Conservation (phyloP, 1,140 invertebrate genomes). For the Aricia agestis region DNA sequence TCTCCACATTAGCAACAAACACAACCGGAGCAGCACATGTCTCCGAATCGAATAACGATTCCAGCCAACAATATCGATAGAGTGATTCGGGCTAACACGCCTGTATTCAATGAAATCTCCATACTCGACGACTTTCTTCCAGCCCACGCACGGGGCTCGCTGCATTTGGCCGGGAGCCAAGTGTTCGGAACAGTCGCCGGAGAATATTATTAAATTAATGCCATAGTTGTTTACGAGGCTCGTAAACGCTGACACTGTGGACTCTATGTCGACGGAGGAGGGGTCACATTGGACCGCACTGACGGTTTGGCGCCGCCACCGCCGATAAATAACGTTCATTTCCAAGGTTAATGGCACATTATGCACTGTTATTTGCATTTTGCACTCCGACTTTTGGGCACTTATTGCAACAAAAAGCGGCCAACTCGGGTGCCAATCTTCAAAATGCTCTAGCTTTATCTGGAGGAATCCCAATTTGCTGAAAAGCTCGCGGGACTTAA, state of each 20-base stretch:
- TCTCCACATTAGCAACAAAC: neutral
- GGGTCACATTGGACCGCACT: conserved; percentile 8
- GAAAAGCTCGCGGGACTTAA: too few relatives aligned
- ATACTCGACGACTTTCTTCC: conserved; percentile 14
- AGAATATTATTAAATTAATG: conserved; percentile 41
- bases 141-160: conserved; percentile 31
- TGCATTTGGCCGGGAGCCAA: conserved; percentile 31
- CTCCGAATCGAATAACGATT: neutral
- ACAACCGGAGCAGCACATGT: neutral
- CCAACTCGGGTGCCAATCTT: neutral
- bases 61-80: neutral
- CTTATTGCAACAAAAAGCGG: neutral
- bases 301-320: conserved; percentile 3
- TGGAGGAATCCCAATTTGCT: too few relatives aligned
- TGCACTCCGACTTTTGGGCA: conserved; percentile 2
- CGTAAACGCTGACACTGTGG: neutral
- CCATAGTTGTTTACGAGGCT: conserved; percentile 22
- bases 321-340: conserved; percentile 17
- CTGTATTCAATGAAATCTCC: conserved; percentile 15
- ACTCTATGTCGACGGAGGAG: conserved; percentile 4
- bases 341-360: conserved; percentile 13
- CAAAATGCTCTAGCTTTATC: too few relatives aligned
- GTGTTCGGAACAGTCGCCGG: conserved; percentile 25
- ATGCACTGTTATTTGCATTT: conserved; percentile 12
- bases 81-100: conserved; percentile 3